Percentiles rank a stretch among this genome's conserved stretches.
phyloP scores from a whole-genome alignment of 2,113 vertebrate species.

The Potamarius usumacintae region DNA sequence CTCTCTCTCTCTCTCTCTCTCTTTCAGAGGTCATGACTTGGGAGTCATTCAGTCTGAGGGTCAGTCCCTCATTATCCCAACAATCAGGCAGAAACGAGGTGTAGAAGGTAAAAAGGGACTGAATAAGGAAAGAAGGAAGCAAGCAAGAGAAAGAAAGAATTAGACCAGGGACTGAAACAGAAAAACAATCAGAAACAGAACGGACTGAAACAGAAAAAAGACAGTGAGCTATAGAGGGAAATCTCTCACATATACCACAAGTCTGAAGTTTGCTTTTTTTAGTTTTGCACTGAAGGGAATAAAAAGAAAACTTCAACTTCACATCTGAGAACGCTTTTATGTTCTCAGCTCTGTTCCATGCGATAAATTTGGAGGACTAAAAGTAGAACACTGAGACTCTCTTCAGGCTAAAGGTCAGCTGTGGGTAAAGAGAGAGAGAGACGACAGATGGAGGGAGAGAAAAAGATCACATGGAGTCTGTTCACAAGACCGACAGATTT shows the following conservation, averaged over 20 bases:
- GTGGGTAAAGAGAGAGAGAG: not conserved
- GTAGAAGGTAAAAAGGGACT: not conserved
- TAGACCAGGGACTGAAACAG: not conserved
- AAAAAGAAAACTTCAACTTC: not conserved
- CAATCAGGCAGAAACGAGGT: not conserved
- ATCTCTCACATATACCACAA: too few relatives aligned
- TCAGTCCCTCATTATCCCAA: not conserved
- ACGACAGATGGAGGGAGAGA: not conserved
- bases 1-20: not conserved
- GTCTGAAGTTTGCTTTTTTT: too few relatives aligned
- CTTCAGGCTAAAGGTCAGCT: not conserved
- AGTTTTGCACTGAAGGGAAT: not conserved
- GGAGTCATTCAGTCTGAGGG: not conserved
- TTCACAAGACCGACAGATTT: too few relatives aligned
- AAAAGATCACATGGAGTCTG: not conserved
- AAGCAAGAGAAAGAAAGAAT: too few relatives aligned
- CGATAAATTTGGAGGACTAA: not conserved
- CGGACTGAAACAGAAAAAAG: not conserved
- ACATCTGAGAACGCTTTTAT: not conserved
- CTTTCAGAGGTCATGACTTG: not conserved
- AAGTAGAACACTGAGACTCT: not conserved
- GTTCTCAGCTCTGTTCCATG: not conserved
- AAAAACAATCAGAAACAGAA: not conserved
- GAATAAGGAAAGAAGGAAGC: not conserved
- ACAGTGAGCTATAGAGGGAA: not conserved